Percentiles rank a stretch among this genome's conserved stretches.
These are phyloP conservation scores for Rhopalosiphum maidis DNA, from an alignment of 1,140 invertebrate genomes.

Conservation along the genomic window DNA sequence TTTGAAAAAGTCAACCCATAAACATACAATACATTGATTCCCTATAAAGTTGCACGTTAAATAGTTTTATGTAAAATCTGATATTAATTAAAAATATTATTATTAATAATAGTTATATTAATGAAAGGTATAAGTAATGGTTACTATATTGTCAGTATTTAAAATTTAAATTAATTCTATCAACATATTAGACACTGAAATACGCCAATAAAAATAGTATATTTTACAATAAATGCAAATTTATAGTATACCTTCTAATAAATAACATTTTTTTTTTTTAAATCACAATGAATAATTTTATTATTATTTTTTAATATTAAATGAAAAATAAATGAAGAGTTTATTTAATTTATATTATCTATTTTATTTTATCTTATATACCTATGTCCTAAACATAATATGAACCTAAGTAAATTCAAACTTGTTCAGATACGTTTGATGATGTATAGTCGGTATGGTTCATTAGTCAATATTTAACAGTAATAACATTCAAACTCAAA, in stretches of 20 bases:
- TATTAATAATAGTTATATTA: background rate
- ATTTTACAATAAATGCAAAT: background rate
- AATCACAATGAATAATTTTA: too few relatives aligned
- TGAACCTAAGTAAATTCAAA: background rate
- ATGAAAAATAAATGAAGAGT: background rate
- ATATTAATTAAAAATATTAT: background rate
- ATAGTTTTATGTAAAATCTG: background rate
- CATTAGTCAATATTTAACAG: background rate
- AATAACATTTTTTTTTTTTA: too few relatives aligned
- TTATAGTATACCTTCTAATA: background rate
- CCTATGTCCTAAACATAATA: background rate
- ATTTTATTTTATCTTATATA: background rate
- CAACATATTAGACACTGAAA: background rate
- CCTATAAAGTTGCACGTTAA: background rate
- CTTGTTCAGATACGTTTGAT: background rate
- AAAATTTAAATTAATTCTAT: background rate
- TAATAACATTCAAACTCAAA: background rate
- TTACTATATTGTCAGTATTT: background rate
- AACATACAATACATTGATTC: background rate
- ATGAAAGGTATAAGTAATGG: background rate
- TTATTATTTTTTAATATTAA: too few relatives aligned
- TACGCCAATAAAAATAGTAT: background rate
- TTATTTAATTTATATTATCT: background rate
- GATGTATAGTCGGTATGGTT: background rate
- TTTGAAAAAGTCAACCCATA: background rate